phyloP scores from a whole-genome alignment of 2,797 vertebrate species.

The Platalea minor region DNA sequence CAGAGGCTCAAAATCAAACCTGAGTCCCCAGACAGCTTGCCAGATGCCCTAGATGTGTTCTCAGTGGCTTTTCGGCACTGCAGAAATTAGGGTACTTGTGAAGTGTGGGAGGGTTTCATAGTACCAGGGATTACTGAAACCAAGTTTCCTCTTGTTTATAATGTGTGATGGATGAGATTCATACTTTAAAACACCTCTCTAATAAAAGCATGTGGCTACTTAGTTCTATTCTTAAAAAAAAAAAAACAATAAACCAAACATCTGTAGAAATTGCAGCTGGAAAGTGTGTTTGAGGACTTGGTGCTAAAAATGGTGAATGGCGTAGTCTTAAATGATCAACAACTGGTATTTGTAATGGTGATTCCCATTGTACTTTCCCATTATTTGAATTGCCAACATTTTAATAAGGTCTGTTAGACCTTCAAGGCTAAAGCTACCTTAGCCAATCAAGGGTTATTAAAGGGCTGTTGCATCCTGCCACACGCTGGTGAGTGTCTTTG shows the following conservation, averaged over 20 bases:
- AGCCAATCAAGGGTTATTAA: not conserved
- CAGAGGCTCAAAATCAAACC: not conserved
- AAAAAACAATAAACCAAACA: too few relatives aligned
- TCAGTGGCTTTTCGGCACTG: not conserved
- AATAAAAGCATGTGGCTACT: not conserved
- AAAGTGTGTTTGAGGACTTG: not conserved
- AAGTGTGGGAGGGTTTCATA: not conserved
- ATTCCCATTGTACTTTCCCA: not conserved
- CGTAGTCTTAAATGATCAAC: not conserved
- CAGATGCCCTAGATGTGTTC: not conserved
- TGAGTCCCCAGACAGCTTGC: rapidly evolving
- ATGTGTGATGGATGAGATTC: not conserved
- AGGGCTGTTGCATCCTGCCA: not conserved
- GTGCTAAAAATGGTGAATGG: not conserved
- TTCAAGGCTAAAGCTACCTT: not conserved
- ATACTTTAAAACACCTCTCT: not conserved
- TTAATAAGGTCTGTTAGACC: not conserved
- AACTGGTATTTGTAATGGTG: not conserved
- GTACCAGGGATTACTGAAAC: not conserved
- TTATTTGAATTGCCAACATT: not conserved
- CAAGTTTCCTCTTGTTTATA: not conserved
- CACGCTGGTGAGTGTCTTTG: not conserved
- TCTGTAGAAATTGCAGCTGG: not conserved
- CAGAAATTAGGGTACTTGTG: not conserved
- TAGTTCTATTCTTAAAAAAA: not conserved